phyloP scores from a whole-genome alignment of 2,797 vertebrate species.

The Balearica regulorum region DNA sequence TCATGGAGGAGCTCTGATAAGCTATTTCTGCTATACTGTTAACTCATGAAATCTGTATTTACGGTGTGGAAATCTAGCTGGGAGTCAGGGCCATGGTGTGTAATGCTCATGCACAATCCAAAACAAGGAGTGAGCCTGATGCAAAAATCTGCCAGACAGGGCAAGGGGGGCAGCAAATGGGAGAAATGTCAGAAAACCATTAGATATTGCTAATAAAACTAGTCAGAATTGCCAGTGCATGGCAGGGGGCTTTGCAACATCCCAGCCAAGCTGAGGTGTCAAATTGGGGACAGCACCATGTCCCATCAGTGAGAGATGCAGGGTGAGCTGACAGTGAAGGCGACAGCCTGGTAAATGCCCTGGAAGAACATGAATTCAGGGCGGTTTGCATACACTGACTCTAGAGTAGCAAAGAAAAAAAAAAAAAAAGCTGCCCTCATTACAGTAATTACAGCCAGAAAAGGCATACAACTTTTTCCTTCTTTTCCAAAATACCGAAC shows the following conservation, averaged over 20 bases:
- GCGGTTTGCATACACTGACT: background rate
- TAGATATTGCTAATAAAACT: background rate
- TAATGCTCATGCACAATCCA: background rate
- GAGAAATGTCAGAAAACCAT: background rate
- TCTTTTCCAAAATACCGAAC: background rate
- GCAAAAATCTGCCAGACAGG: background rate
- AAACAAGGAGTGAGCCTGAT: background rate
- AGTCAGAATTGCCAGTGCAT: background rate
- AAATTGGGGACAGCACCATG: background rate
- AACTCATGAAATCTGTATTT: background rate
- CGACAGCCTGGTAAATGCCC: background rate
- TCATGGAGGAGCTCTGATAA: background rate
- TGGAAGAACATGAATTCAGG: background rate
- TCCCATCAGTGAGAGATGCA: background rate
- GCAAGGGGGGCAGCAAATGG: background rate
- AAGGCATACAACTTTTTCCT: background rate
- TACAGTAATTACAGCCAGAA: background rate
- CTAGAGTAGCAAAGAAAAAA: background rate
- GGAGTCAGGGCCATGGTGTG: rapidly evolving
- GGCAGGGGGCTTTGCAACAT: background rate
- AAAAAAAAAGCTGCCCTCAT: background rate
- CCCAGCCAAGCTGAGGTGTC: background rate
- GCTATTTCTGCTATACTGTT: background rate
- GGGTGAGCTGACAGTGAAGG: background rate
- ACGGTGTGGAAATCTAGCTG: background rate